These are phyloP conservation scores for Tapirus indicus DNA, from an alignment of 2,797 vertebrate species.

Conservation along the genomic window DNA sequence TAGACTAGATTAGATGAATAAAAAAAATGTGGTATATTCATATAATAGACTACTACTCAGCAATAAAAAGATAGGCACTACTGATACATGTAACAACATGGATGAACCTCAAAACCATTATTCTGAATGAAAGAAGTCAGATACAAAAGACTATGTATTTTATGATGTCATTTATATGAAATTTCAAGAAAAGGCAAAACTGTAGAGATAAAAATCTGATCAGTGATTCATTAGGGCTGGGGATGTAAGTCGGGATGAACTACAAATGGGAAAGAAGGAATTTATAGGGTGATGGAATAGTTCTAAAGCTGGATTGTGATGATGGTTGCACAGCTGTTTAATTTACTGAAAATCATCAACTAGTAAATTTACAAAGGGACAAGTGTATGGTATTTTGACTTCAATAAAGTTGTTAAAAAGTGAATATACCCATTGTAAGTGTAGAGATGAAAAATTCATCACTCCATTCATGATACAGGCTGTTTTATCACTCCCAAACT, in stretches of 20 bases:
- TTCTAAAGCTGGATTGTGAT: not conserved
- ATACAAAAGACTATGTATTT: not conserved
- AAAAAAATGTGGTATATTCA: not conserved
- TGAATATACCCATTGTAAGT: not conserved
- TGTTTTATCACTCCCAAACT: not conserved
- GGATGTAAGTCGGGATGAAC: not conserved
- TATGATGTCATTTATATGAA: not conserved
- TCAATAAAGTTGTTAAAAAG: not conserved
- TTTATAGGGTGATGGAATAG: not conserved
- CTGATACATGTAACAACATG: not conserved
- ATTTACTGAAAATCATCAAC: not conserved
- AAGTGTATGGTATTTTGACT: not conserved
- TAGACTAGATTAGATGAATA: not conserved
- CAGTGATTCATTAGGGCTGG: not conserved
- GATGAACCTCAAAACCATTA: not conserved
- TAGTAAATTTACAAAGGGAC: not conserved
- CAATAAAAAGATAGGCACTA: not conserved
- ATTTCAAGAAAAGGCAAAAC: slow-evolving; percentile 3
- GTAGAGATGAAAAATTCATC: not conserved
- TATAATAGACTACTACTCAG: not conserved
- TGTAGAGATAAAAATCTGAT: not conserved
- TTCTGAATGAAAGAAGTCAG: not conserved
- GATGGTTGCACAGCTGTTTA: not conserved
- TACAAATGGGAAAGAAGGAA: not conserved
- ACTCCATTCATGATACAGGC: not conserved